These are phyloP conservation scores for Littorina saxatilis DNA, from an alignment of 1,140 invertebrate species.

Conservation along the genomic window DNA sequence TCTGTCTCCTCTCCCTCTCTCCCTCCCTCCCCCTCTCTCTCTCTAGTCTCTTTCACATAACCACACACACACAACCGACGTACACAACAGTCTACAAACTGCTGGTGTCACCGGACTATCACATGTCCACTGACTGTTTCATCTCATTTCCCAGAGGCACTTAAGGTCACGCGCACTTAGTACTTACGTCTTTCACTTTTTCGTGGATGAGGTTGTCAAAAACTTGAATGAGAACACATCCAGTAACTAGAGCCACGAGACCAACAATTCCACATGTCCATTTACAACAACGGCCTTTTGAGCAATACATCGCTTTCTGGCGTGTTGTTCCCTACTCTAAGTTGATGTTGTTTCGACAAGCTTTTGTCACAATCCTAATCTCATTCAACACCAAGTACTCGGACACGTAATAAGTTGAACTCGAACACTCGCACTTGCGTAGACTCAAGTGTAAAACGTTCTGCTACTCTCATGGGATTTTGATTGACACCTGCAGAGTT, in stretches of 20 bases:
- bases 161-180: no score
- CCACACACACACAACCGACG: neutral
- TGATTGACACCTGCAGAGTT: no score
- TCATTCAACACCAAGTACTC: no score
- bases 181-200: conserved; percentile 39
- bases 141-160: neutral
- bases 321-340: no score
- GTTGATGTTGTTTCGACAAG: no score
- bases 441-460: no score
- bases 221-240: conserved; percentile 41
- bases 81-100: neutral
- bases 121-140: no score
- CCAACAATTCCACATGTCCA: neutral
- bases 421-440: no score
- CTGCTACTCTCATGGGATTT: no score
- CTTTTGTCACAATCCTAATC: no score
- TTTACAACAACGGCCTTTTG: conserved; percentile 9
- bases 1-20: neutral
- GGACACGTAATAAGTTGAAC: no score
- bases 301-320: neutral
- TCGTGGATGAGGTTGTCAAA: conserved; percentile 39
- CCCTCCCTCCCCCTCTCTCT: neutral
- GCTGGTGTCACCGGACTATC: no score
- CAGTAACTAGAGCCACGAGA: conserved; percentile 20
- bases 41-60: neutral